A percentile compares a stretch with the other conserved stretches of the same genome.
Conservation (phyloP, 2,113 vertebrate species). For the Hoplias malabaricus region DNA sequence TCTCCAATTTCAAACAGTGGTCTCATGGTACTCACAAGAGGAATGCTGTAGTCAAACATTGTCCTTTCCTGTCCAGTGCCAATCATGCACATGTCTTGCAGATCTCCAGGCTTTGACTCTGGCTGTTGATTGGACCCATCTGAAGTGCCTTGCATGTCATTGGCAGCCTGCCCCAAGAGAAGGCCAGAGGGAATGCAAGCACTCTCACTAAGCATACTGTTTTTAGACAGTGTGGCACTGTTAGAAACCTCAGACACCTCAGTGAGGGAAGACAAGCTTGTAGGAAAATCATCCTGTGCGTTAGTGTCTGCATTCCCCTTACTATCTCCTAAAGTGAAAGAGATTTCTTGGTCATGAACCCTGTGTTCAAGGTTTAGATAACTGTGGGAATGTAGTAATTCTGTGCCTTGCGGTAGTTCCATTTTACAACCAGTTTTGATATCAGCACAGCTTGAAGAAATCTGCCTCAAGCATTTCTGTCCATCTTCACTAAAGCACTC, state of each 20-base stretch:
- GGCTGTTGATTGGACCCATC: neutral
- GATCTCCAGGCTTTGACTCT: neutral
- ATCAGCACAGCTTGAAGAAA: neutral
- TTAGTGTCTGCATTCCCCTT: neutral
- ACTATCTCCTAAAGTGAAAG: neutral
- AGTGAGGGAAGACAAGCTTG: neutral
- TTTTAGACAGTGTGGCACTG: neutral
- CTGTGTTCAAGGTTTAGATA: neutral
- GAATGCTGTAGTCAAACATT: conserved; percentile 13
- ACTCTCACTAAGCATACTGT: neutral
- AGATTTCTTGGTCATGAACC: neutral
- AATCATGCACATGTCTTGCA: neutral
- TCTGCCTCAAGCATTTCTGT: neutral
- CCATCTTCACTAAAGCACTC: neutral
- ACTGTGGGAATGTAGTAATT: neutral
- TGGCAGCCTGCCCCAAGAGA: neutral
- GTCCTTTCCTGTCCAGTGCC: neutral
- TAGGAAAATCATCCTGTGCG: neutral
- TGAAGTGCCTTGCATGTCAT: neutral
- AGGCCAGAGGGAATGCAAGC: neutral
- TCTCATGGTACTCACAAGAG: conserved; percentile 5
- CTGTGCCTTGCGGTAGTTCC: neutral
- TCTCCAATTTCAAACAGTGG: conserved; percentile 32
- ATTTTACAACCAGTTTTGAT: neutral
- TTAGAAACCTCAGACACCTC: neutral